Conservation (phyloP, 92 coral and sea anemone genomes). For the Heliopora coerulea region DNA sequence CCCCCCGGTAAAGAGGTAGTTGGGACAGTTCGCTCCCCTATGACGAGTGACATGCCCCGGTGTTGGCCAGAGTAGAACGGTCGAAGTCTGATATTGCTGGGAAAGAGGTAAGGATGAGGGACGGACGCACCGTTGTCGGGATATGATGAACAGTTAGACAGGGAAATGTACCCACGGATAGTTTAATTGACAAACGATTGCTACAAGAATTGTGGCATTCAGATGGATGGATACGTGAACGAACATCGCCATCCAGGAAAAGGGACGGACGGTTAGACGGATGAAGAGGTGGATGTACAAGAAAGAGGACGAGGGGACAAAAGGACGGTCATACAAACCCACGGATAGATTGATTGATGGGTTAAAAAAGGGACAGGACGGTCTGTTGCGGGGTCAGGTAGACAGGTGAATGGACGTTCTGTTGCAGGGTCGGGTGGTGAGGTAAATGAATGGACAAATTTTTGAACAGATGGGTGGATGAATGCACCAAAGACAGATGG, state of each 20-base stretch:
- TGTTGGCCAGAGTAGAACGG: too few relatives aligned
- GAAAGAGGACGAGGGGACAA: background rate
- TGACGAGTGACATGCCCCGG: too few relatives aligned
- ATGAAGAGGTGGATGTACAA: background rate
- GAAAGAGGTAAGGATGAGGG: too few relatives aligned
- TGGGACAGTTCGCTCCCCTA: too few relatives aligned
- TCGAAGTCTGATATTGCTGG: too few relatives aligned
- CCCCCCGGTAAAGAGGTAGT: too few relatives aligned
- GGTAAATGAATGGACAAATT: background rate
- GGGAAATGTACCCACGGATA: too few relatives aligned
- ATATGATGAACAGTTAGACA: too few relatives aligned
- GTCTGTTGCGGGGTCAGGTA: too few relatives aligned
- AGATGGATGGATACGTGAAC: background rate
- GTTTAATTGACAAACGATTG: too few relatives aligned
- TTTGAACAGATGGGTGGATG: background rate
- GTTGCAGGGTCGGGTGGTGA: background rate
- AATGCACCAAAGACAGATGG: conserved; percentile 9
- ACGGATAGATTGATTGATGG: background rate
- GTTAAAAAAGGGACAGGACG: background rate
- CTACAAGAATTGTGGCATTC: background rate
- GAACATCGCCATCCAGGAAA: too few relatives aligned
- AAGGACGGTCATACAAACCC: background rate
- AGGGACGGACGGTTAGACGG: background rate
- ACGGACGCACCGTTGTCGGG: too few relatives aligned
- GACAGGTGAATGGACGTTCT: background rate